These are phyloP conservation scores for Macrochelys suwanniensis DNA, from an alignment of 2,797 vertebrate species.

Conservation along the genomic window DNA sequence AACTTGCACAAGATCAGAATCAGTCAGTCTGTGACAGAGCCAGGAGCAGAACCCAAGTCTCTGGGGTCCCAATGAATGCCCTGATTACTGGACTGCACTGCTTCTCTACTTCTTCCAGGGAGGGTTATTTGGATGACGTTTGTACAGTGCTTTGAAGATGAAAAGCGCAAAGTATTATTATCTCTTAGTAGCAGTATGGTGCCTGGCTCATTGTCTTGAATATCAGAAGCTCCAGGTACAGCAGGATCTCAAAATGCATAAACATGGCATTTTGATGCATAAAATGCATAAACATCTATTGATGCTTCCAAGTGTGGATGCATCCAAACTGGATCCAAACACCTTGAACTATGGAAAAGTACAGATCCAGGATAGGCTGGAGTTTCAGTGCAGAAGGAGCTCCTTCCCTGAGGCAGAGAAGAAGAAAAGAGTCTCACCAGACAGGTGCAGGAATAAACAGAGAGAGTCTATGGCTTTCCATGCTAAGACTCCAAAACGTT, in stretches of 20 bases:
- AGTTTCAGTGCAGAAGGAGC: not conserved
- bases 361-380: not conserved
- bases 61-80: not conserved
- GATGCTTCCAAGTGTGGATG: not conserved
- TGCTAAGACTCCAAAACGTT: not conserved
- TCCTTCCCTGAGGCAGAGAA: not conserved
- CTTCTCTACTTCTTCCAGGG: not conserved
- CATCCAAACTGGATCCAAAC: not conserved
- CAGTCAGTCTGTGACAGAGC: not conserved
- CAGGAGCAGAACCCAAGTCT: not conserved
- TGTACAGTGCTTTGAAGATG: conserved; percentile 14
- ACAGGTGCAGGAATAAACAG: not conserved
- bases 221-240: conserved; percentile 2
- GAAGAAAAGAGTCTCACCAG: not conserved
- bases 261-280: not conserved
- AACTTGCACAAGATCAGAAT: not conserved
- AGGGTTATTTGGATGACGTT: not conserved
- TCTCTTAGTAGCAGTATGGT: not conserved
- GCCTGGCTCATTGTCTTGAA: conserved; percentile 5
- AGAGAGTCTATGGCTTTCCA: not conserved
- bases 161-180: not conserved
- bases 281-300: too few species aligned
- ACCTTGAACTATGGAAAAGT: not conserved
- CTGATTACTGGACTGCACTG: not conserved
- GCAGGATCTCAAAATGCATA: not conserved